phyloP scores from a whole-genome alignment of 2,113 vertebrate genomes.

The Thalassarche chlororhynchos region DNA sequence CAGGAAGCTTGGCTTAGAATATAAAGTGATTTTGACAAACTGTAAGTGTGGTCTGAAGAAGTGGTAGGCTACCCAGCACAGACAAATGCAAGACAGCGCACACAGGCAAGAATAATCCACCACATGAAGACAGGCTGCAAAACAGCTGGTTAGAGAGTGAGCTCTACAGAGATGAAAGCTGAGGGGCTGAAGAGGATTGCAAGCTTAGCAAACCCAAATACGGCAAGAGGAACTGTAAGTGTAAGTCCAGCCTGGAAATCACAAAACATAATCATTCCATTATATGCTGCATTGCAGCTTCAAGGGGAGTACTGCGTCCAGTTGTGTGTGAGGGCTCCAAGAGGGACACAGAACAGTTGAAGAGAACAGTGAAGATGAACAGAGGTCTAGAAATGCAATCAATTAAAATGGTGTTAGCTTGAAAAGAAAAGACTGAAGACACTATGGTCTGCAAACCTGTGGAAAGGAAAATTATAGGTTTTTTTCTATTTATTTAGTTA shows the following conservation, averaged over 20 bases:
- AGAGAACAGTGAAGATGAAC: not conserved
- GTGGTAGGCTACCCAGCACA: not conserved
- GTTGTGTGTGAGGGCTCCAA: not conserved
- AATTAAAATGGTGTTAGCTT: not conserved
- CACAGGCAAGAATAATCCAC: not conserved
- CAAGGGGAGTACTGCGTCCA: not conserved
- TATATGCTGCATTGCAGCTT: not conserved
- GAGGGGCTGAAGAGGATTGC: not conserved
- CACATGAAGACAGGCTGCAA: not conserved
- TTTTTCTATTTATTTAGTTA: not conserved
- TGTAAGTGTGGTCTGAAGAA: not conserved
- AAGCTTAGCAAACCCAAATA: not conserved
- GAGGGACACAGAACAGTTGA: not conserved
- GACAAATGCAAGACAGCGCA: not conserved
- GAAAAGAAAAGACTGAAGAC: not conserved
- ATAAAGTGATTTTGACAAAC: not conserved
- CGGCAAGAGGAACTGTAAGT: not conserved
- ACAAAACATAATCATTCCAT: not conserved
- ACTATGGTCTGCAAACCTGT: not conserved
- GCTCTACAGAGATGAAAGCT: not conserved
- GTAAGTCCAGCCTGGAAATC: not conserved
- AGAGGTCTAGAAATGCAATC: not conserved
- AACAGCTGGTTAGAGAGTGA: not conserved
- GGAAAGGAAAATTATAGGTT: fast-evolving
- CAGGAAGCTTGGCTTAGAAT: not conserved